Percentiles rank a stretch among this genome's conserved stretches.
Conservation (phyloP, 1,140 invertebrate species). For the Procambarus clarkii region DNA sequence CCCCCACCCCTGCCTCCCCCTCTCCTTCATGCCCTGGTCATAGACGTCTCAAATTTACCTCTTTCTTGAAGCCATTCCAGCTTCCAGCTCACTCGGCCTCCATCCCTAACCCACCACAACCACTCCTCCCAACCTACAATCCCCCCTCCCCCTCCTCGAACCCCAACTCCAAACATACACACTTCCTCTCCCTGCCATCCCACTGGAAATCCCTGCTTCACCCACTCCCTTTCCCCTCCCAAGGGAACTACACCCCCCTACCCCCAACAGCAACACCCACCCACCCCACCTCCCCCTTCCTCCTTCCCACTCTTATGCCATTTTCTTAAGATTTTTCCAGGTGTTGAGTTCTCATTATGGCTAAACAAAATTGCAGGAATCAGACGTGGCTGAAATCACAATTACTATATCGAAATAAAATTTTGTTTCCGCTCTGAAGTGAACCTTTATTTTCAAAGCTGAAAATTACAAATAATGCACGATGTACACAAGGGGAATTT, state of each 20-base stretch:
- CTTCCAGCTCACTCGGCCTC: not conserved
- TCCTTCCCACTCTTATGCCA: too few relatives aligned
- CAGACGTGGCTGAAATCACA: not conserved
- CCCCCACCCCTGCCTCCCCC: not conserved
- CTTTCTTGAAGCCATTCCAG: conserved; percentile 14
- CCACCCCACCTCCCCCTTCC: not conserved
- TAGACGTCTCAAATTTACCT: conserved; percentile 47
- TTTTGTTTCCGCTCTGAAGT: too few relatives aligned
- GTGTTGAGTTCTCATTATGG: conserved; percentile 24
- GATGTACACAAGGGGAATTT: too few relatives aligned
- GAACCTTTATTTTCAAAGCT: too few relatives aligned
- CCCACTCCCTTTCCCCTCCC: not conserved
- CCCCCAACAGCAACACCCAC: not conserved
- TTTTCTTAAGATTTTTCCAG: conserved; percentile 15
- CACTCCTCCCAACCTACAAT: not conserved
- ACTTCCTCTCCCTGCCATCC: not conserved
- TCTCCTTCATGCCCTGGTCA: conserved; percentile 1
- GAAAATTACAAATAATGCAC: too few relatives aligned
- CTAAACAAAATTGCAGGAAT: conserved; percentile 1
- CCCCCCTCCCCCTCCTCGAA: not conserved
- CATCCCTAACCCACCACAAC: not conserved
- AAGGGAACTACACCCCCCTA: not conserved
- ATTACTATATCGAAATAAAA: too few relatives aligned
- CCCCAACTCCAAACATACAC: not conserved
- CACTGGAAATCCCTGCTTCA: not conserved